phyloP scores from a whole-genome alignment of 2,888 invertebrate genomes.

The Pedicia rivosa region DNA sequence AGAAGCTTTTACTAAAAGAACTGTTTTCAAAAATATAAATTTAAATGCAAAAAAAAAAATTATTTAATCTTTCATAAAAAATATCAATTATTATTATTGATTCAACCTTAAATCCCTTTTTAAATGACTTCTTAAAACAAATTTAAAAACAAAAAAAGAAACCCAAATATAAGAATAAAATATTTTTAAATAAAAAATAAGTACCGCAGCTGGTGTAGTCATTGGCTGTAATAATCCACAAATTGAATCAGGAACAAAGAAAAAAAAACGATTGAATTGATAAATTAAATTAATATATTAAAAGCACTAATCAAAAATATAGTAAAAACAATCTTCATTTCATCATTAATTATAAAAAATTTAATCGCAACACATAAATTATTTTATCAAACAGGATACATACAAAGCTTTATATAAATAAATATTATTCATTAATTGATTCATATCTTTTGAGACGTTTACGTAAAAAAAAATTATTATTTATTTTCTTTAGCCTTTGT shows the following conservation, averaged over 20 bases:
- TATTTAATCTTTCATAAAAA: no score
- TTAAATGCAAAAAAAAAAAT: no score
- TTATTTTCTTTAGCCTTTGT: no score
- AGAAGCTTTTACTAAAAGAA: no score
- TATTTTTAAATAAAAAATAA: slow-evolving; percentile 33
- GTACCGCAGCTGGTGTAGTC: slow-evolving; percentile 54
- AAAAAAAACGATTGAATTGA: no score
- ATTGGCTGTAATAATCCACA: slow-evolving; percentile 37
- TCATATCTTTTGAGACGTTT: no score
- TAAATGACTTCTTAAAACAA: no score
- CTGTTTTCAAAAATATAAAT: no score
- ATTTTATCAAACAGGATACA: background rate
- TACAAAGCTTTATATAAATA: slow-evolving; percentile 4
- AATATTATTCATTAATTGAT: slow-evolving; percentile 4
- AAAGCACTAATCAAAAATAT: slow-evolving; percentile 31
- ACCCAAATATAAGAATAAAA: slow-evolving; percentile 19
- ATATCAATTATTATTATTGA: no score
- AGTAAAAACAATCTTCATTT: background rate
- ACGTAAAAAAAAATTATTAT: no score
- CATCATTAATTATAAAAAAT: background rate
- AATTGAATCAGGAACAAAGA: slow-evolving; percentile 13
- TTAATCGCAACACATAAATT: background rate
- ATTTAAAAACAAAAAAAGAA: no score
- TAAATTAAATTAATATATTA: slow-evolving; percentile 28
- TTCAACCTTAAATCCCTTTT: no score